A percentile compares a stretch with the other conserved stretches of the same genome.
These are phyloP conservation scores for Xylota segnis DNA, from an alignment of 2,888 invertebrate genomes.

Conservation along the genomic window DNA sequence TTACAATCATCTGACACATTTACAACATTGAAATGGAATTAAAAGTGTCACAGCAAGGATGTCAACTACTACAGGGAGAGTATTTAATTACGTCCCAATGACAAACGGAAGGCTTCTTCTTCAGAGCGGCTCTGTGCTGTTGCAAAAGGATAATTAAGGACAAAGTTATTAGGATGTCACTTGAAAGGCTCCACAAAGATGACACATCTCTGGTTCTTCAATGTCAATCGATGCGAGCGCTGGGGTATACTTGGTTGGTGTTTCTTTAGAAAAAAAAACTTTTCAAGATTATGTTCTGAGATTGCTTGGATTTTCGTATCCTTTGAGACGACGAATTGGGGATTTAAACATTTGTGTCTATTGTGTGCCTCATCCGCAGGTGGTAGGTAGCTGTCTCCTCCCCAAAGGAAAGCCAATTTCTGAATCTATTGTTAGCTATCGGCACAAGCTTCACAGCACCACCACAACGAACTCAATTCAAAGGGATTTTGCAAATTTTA, in stretches of 20 bases:
- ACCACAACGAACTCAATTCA: constrained; percentile 19
- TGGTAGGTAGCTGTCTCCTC: neutral
- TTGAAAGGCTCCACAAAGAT: constrained; percentile 46
- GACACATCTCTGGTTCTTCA: constrained; percentile 52
- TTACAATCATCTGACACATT: constrained; percentile 69
- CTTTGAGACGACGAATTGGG: constrained; percentile 18
- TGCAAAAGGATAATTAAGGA: constrained; percentile 62
- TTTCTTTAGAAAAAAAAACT: constrained; percentile 6
- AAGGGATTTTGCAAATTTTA: constrained; percentile 64
- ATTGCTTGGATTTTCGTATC: constrained; percentile 35
- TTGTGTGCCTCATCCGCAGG: constrained; percentile 30
- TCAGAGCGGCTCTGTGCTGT: neutral
- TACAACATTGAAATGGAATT: constrained; percentile 69
- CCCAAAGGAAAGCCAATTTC: constrained; percentile 64
- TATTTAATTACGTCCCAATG: constrained; percentile 59
- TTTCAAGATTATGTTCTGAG: constrained; percentile 21
- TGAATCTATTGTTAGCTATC: constrained; percentile 56
- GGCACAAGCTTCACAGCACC: constrained; percentile 28
- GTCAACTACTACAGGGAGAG: constrained; percentile 24
- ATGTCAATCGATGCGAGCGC: constrained; percentile 38
- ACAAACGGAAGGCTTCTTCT: constrained; percentile 32
- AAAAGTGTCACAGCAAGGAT: constrained; percentile 65
- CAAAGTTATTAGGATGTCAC: constrained; percentile 11
- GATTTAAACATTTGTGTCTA: constrained; percentile 26
- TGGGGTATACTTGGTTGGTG: neutral